Conservation (phyloP, 2,797 vertebrate genomes). For the Syngnathus rostellatus region DNA sequence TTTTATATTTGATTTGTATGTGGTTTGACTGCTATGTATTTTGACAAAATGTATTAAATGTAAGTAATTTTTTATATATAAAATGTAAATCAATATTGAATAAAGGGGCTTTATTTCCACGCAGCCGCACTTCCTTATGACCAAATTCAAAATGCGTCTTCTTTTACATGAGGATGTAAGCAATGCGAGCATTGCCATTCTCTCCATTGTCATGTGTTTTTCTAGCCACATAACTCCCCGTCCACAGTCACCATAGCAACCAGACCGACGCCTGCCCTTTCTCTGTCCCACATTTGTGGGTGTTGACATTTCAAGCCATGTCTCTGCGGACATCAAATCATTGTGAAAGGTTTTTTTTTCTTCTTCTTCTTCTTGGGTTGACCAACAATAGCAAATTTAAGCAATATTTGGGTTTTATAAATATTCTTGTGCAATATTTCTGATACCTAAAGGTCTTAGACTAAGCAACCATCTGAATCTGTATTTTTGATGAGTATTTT, state of each 20-base stretch:
- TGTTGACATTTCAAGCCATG: neutral
- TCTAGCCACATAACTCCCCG: conserved; percentile 11
- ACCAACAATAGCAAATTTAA: too few relatives aligned
- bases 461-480: too few relatives aligned
- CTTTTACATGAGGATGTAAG: neutral
- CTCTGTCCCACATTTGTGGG: conserved; percentile 10
- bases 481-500: too few relatives aligned
- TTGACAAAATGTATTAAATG: conserved; percentile 83
- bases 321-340: neutral
- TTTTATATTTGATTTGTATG: conserved; percentile 85
- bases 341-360: neutral
- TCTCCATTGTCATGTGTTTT: conserved; percentile 10
- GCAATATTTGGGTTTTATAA: too few relatives aligned
- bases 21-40: conserved; percentile 80
- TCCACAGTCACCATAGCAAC: conserved; percentile 54
- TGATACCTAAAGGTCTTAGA: too few relatives aligned
- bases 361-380: neutral
- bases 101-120: conserved; percentile 79
- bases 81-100: conserved; percentile 79
- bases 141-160: neutral
- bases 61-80: conserved; percentile 78
- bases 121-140: conserved; percentile 12
- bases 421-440: too few relatives aligned
- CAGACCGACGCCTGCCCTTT: conserved; percentile 31
- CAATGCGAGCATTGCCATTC: neutral